Conservation (phyloP, 2,797 vertebrate genomes). For the Lepus oiostolus region DNA sequence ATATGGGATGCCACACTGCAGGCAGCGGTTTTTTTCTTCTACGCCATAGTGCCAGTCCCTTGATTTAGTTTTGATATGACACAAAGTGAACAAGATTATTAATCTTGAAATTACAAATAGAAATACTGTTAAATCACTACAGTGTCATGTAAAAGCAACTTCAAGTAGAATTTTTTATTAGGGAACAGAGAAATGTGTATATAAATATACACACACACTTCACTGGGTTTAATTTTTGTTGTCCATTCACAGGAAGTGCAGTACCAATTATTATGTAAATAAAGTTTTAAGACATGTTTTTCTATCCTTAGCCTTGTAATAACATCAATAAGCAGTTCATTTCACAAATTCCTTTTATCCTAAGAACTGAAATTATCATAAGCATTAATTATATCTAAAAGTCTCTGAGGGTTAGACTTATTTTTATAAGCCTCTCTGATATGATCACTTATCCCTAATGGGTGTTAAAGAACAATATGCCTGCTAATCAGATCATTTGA, state of each 20-base stretch:
- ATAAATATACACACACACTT: too few species aligned
- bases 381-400: conserved; percentile 65
- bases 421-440: neutral
- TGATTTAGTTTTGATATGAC: conserved; percentile 41
- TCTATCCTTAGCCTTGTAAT: conserved; percentile 1
- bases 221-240: neutral
- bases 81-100: conserved; percentile 18
- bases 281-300: neutral
- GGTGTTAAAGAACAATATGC: neutral
- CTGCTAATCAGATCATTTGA: neutral
- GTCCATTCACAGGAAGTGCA: neutral
- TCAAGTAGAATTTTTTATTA: conserved; percentile 26
- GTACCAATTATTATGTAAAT: conserved; percentile 42
- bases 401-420: neutral
- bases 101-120: conserved; percentile 45
- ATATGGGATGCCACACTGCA: too few species aligned
- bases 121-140: neutral
- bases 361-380: conserved; percentile 43
- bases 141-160: neutral
- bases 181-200: neutral
- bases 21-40: too few species aligned
- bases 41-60: too few species aligned
- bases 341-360: conserved; percentile 54
- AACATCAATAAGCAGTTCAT: conserved; percentile 36
- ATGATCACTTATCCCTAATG: conserved; percentile 38